Evolutionary conservation across 2,888 invertebrate species (phyloP).

Genomic region (Seira musarum): DNA sequence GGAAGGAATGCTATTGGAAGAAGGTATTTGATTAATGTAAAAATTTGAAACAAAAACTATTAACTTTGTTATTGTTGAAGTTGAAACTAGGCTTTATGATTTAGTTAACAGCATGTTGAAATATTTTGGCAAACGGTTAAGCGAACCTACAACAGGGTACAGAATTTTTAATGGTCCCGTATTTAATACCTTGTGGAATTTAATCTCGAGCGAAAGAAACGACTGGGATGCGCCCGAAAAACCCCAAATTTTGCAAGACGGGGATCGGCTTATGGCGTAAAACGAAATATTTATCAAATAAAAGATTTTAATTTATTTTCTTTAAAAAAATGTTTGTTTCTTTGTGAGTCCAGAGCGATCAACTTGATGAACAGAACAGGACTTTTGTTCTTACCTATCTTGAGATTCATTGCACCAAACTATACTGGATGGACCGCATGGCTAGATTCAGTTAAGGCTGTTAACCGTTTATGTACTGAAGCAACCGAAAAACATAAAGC

Average conservation of each 20-base stretch:
- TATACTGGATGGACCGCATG: constrained; percentile 36
- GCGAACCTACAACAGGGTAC: constrained; percentile 32
- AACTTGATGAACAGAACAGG: neutral
- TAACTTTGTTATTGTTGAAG: too few species aligned
- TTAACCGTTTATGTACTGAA: neutral
- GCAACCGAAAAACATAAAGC: constrained; percentile 20
- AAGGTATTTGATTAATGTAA: too few species aligned
- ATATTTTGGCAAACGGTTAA: constrained; percentile 30
- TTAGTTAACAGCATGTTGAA: constrained; percentile 18
- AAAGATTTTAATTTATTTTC: neutral
- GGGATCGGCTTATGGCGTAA: constrained; percentile 10
- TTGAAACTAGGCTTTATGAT: too few species aligned
- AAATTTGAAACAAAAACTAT: too few species aligned
- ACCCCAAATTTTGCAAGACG: constrained; percentile 16
- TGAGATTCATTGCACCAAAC: constrained; percentile 29
- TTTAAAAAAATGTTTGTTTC: too few species aligned
- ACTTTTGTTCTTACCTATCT: constrained; percentile 9
- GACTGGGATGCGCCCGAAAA: constrained; percentile 19
- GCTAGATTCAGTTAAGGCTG: neutral
- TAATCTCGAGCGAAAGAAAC: constrained; percentile 23
- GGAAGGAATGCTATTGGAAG: constrained; percentile 49
- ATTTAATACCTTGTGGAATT: constrained; percentile 32
- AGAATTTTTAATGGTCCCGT: constrained; percentile 28
- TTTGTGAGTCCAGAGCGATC: constrained; percentile 7
- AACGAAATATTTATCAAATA: constrained; percentile 12